A percentile compares a stretch with the other conserved stretches of the same genome.
These are phyloP conservation scores for Poecile montanus DNA, from an alignment of 2,797 vertebrate genomes.

Conservation along the genomic window DNA sequence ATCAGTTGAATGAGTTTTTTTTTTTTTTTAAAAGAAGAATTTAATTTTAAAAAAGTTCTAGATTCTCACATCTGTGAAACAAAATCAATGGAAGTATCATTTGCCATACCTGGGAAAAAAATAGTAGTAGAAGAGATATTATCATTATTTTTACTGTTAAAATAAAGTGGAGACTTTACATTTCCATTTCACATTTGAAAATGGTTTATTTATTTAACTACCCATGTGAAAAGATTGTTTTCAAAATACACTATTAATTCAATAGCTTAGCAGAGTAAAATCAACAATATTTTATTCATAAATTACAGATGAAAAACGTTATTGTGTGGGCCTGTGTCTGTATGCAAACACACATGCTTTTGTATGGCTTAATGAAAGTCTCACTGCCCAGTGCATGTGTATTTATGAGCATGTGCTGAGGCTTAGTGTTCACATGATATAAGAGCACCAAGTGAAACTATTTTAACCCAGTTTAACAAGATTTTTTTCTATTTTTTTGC, in stretches of 20 bases:
- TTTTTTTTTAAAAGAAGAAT: background rate
- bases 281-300: background rate
- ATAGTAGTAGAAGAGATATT: background rate
- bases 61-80: background rate
- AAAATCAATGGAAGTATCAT: background rate
- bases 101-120: background rate
- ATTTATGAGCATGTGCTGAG: background rate
- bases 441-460: background rate
- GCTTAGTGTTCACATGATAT: background rate
- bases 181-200: background rate
- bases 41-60: background rate
- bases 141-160: background rate
- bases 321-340: background rate
- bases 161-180: background rate
- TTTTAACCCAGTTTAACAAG: background rate
- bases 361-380: background rate
- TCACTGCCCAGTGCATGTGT: accelerated
- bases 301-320: background rate
- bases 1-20: background rate
- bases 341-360: accelerated
- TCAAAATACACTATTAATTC: background rate
- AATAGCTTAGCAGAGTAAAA: background rate
- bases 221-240: background rate
- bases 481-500: accelerated
- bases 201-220: background rate